Conservation (phyloP, 2,888 invertebrate genomes). For the Colostygia pectinataria region DNA sequence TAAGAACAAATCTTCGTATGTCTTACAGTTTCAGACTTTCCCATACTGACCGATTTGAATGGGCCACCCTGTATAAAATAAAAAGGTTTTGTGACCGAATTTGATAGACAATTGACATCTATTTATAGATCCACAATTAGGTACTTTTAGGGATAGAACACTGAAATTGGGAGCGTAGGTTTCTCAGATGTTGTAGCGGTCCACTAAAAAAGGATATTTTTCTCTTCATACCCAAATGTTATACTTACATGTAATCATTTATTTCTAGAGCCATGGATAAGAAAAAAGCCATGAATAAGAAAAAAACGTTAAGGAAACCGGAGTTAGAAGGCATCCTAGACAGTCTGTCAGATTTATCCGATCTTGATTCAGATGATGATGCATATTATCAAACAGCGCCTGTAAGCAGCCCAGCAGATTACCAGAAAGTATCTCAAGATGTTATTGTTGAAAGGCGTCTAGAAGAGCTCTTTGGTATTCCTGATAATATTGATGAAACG, state of each 20-base stretch:
- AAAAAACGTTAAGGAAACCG: conserved; percentile 5
- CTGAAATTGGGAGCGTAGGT: conserved; percentile 6
- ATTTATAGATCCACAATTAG: not conserved
- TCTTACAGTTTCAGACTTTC: too few species aligned
- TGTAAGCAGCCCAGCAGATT: conserved; percentile 27
- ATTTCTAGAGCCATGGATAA: not conserved
- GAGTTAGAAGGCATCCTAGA: conserved; percentile 19
- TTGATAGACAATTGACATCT: conserved; percentile 2
- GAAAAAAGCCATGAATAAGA: conserved; percentile 6
- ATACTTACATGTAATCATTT: conserved; percentile 6
- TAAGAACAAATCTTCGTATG: too few species aligned
- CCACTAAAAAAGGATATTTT: not conserved
- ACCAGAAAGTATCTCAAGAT: conserved; percentile 23
- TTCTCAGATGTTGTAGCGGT: conserved; percentile 1
- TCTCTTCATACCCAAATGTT: not conserved
- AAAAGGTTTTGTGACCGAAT: not conserved
- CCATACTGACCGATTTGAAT: too few species aligned
- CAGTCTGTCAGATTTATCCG: conserved; percentile 32
- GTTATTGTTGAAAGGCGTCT: conserved; percentile 32
- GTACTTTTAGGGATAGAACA: conserved; percentile 1
- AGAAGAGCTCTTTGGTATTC: conserved; percentile 28
- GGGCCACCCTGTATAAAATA: too few species aligned
- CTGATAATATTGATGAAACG: conserved; percentile 15
- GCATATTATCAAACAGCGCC: conserved; percentile 29
- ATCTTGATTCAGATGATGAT: conserved; percentile 33